phyloP scores from a whole-genome alignment of 2,888 invertebrate species.

The Petrophora chlorosata region DNA sequence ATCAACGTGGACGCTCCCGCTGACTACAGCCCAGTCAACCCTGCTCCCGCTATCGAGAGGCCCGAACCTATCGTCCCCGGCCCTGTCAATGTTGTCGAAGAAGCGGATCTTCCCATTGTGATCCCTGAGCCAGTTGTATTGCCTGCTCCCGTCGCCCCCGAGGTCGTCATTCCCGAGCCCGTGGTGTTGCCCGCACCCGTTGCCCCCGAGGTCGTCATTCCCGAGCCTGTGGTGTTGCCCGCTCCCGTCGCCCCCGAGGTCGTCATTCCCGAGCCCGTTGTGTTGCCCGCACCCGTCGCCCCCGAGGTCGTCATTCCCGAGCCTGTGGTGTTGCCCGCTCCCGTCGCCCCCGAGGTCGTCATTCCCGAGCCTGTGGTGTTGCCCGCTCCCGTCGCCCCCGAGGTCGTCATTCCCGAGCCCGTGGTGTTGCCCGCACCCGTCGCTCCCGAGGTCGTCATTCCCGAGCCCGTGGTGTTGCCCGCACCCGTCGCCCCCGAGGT shows the following conservation, averaged over 20 bases:
- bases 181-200: background rate
- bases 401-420: no score
- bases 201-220: slow-evolving; percentile 1
- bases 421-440: no score
- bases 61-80: slow-evolving; percentile 15
- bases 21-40: slow-evolving; percentile 16
- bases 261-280: background rate
- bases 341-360: no score
- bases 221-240: background rate
- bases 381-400: no score
- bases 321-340: no score
- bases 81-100: slow-evolving; percentile 16
- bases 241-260: background rate
- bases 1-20: slow-evolving; percentile 53
- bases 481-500: no score
- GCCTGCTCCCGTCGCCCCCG: background rate
- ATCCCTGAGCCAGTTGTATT: slow-evolving; percentile 4
- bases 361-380: no score
- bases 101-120: slow-evolving; percentile 1
- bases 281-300: no score
- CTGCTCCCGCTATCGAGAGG: slow-evolving; percentile 23
- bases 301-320: no score
- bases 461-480: no score
- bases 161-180: slow-evolving; percentile 1
- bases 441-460: no score